Evolutionary conservation across 2,888 invertebrate species (phyloP), one percentile per base, ranked within the genome.

Genomic region (Tetranychus truncatus): DNA sequence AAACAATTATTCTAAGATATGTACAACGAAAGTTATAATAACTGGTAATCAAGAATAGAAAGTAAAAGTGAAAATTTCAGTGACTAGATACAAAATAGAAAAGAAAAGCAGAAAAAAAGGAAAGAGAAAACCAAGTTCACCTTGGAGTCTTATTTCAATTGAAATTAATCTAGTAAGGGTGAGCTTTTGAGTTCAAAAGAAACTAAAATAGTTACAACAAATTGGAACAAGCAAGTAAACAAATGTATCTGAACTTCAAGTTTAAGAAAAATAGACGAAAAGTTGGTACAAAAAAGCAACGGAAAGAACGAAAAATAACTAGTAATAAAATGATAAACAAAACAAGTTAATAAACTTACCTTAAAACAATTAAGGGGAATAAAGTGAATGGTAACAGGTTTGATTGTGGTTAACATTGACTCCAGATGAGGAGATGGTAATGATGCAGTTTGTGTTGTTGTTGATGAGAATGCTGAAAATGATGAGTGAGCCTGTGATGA

Each of bases 101-200:
- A 46, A 46, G 9, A 55, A 55, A 15, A 55, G 15, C 9, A 24
- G 55, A 55, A 15, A 55, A 55, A 15, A 3, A 55, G 15, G 3
- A 55, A 15, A 55, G 55, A 55, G 55, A 55, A 15, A 55, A 55
- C 15, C 55, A 55, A 55, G 55, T 55, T 55, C 55, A 55, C 55
- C 55, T 55, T 55, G 55, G 55, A 55, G 55, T 55, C 55, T 55
- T 55, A 55, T 55, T 55, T 55, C 55, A 55, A 55, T 55, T 55
- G 55, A 55, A 55, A 55, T 55, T 55, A 55, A 55, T 55, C 55
- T 55, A 55, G 55, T 7, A 15, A 55, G 15, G 55, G 15, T 7
- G 55, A 55, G 55, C 9, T 9, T 15, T 9, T 15, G 55, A 55
- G 55, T 15, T 55, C 9, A 15, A 15, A 55, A 55, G 55, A 55